phyloP scores from a whole-genome alignment of 2,797 vertebrate species.

The Microhierax caerulescens region DNA sequence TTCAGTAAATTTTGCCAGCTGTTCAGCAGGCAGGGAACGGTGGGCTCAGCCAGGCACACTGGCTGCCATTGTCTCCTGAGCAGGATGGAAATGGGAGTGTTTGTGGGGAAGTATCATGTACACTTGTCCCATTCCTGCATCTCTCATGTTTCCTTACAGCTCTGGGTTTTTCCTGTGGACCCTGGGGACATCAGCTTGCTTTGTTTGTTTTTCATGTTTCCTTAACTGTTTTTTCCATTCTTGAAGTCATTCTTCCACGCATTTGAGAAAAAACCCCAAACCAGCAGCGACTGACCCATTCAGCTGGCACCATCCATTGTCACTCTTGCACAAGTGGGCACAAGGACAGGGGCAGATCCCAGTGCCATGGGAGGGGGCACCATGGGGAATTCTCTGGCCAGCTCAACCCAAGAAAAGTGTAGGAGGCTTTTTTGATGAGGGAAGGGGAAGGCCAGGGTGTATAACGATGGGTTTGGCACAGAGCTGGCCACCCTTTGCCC shows the following conservation, averaged over 20 bases:
- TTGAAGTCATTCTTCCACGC: neutral
- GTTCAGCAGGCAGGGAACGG: neutral
- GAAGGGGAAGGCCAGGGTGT: neutral
- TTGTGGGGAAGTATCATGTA: neutral
- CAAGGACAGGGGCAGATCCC: neutral
- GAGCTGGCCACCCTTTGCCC: slow-evolving; percentile 15
- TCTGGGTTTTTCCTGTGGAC: neutral
- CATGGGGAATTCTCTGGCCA: neutral
- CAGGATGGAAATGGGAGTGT: rapidly evolving
- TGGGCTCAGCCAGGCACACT: neutral
- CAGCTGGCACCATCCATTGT: neutral
- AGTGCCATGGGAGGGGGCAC: neutral
- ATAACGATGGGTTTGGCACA: neutral
- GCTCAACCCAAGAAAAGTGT: neutral
- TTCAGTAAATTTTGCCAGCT: neutral
- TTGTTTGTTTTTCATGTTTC: neutral
- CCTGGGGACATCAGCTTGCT: neutral
- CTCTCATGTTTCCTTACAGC: neutral
- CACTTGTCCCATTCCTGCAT: neutral
- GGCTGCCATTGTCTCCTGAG: neutral
- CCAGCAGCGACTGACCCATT: rapidly evolving
- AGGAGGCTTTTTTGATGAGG: neutral
- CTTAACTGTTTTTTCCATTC: neutral
- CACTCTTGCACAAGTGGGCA: neutral
- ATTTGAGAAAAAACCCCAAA: neutral